Conservation (phyloP, 2,113 vertebrate species). For the Varanus komodoensis region DNA sequence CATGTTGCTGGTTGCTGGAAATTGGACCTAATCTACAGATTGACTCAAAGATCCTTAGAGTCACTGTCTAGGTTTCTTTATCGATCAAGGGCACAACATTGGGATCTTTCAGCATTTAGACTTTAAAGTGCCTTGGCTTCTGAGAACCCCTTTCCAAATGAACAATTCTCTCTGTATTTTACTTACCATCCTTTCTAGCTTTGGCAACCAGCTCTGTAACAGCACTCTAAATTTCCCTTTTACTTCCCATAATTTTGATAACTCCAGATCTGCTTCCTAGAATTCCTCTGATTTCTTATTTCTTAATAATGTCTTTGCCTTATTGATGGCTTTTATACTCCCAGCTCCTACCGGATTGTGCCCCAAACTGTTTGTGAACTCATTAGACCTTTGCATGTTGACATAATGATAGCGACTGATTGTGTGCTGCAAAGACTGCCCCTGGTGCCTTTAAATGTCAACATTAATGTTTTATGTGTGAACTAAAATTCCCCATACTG, state of each 20-base stretch:
- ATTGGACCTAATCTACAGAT: background rate
- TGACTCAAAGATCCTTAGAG: background rate
- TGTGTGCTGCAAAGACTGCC: background rate
- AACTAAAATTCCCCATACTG: background rate
- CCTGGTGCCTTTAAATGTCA: conserved; percentile 6
- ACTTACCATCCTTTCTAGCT: background rate
- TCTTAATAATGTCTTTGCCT: background rate
- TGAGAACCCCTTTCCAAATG: conserved; percentile 7
- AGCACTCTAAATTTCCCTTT: background rate
- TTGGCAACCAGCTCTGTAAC: background rate
- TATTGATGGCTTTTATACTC: background rate
- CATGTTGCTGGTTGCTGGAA: background rate
- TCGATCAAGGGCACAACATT: background rate
- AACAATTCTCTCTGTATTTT: background rate
- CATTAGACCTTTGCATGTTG: background rate
- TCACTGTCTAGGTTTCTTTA: background rate
- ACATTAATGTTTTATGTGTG: background rate
- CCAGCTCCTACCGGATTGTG: background rate
- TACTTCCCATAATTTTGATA: background rate
- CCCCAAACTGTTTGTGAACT: background rate
- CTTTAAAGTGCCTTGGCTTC: conserved; percentile 1
- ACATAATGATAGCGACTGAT: background rate
- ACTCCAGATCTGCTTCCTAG: background rate
- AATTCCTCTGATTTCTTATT: no score
- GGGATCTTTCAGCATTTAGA: background rate